phyloP scores from a whole-genome alignment of 2,113 vertebrate species.

The Galemys pyrenaicus region DNA sequence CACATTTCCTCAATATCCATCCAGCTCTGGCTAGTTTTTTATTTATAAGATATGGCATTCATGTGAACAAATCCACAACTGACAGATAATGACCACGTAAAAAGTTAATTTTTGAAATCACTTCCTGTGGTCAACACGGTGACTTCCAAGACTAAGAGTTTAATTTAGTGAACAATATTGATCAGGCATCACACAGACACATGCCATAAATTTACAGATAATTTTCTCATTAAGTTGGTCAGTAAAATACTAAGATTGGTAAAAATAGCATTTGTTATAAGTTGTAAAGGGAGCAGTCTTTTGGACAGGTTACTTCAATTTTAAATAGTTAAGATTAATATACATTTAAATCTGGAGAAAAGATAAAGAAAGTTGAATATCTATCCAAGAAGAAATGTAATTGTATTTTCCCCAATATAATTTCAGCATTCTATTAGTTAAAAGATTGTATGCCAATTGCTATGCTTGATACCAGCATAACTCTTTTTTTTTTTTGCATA shows the following conservation, averaged over 20 bases:
- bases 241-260: not conserved
- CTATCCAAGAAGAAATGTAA: not conserved
- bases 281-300: not conserved
- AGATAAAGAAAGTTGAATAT: slow-evolving; percentile 1
- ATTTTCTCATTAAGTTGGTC: not conserved
- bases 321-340: slow-evolving; percentile 14
- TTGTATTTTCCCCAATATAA: not conserved
- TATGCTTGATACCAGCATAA: not conserved
- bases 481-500: too few species aligned
- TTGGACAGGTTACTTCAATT: not conserved
- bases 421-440: slow-evolving; percentile 35
- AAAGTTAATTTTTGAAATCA: not conserved
- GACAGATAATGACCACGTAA: slow-evolving; percentile 57
- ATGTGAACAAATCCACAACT: not conserved
- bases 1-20: slow-evolving; percentile 38
- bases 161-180: not conserved
- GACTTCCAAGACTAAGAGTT: not conserved
- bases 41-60: not conserved
- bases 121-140: not conserved
- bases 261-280: not conserved
- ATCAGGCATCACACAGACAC: not conserved
- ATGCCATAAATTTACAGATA: not conserved
- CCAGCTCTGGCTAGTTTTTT: slow-evolving; percentile 44
- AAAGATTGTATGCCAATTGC: not conserved
- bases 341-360: slow-evolving; percentile 43